Base-by-base conservation (phyloP, 53 echinoderm and acorn worm species). In the Paracentrotus lividus region DNA sequence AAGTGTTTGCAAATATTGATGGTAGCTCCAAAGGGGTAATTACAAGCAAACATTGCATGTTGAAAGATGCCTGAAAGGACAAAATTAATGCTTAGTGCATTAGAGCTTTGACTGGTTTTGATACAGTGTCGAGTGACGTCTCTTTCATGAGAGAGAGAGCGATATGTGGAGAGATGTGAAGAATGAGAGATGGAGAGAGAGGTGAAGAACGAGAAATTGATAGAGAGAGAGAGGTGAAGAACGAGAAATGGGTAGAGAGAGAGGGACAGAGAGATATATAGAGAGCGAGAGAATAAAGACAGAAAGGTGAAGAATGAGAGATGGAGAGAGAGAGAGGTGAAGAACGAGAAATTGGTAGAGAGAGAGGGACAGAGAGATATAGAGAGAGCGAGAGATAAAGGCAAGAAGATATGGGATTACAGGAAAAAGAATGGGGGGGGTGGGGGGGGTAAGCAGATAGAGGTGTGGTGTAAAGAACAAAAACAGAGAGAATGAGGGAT, bases 1-100 rank as follows among this genome's bases (percentile, higher is more conserved):
- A 76, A 76, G 36, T 42, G 40, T 76, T 36, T 14, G 76, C 76
- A 76, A 76, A 76, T 76, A 76, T 76, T 76, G 76, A 76, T 76
- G 36, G 16, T 76, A 76, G 40, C 12, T 21, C 76, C 42, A n/a
- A 13, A 42, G 76, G 23, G 76, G 76, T 76, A 76, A 76, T 76
- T 76, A 76, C 42, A 36, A 76, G 76, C 14, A 76, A 76, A 76
- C 42, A 76, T 76, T 42, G 16, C 76, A 16, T 76, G 76, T n/a
- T n/a, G n/a, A n/a, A n/a, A n/a, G n/a, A n/a, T n/a, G n/a, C n/a
- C n/a, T n/a, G n/a, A n/a, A n/a, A n/a, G n/a, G n/a, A n/a, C n/a
- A n/a, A n/a, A n/a, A n/a, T n/a, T n/a, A n/a, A n/a, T n/a, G n/a
- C n/a, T n/a, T n/a, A n/a, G n/a, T n/a, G n/a, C n/a, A n/a, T n/a